These are phyloP conservation scores for Eilema caniola DNA, from an alignment of 2,888 invertebrate species.

Conservation along the genomic window DNA sequence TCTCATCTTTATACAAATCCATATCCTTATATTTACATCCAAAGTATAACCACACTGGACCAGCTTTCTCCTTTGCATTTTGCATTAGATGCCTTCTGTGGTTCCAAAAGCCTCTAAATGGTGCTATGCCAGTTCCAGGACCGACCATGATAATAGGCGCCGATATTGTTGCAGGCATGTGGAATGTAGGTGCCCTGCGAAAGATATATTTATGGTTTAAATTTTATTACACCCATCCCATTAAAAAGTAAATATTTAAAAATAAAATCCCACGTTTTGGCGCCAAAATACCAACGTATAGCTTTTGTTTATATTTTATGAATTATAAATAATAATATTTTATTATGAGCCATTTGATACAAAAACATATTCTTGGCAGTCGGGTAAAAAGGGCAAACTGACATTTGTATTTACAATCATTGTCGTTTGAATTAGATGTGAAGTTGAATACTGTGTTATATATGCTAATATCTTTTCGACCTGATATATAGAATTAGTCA, in stretches of 20 bases:
- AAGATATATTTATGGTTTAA: neutral
- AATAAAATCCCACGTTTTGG: too few species aligned
- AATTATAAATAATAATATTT: too few species aligned
- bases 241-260: too few species aligned
- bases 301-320: too few species aligned
- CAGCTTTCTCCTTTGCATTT: slow-evolving; percentile 58
- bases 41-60: slow-evolving; percentile 93
- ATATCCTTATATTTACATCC: slow-evolving; percentile 93
- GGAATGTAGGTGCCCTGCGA: slow-evolving; percentile 93
- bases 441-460: too few species aligned
- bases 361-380: too few species aligned
- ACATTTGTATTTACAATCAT: too few species aligned
- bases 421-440: neutral
- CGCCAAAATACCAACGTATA: too few species aligned
- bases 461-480: neutral
- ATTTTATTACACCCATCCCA: neutral
- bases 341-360: too few species aligned
- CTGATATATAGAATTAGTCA: neutral
- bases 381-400: too few species aligned
- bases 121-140: slow-evolving; percentile 97
- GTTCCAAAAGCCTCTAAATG: slow-evolving; percentile 97
- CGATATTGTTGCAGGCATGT: slow-evolving; percentile 91
- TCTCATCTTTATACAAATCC: slow-evolving; percentile 94
- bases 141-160: slow-evolving; percentile 95
- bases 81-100: slow-evolving; percentile 86